phyloP scores from a whole-genome alignment of 2,113 vertebrate species.

The Amphilophus citrinellus region DNA sequence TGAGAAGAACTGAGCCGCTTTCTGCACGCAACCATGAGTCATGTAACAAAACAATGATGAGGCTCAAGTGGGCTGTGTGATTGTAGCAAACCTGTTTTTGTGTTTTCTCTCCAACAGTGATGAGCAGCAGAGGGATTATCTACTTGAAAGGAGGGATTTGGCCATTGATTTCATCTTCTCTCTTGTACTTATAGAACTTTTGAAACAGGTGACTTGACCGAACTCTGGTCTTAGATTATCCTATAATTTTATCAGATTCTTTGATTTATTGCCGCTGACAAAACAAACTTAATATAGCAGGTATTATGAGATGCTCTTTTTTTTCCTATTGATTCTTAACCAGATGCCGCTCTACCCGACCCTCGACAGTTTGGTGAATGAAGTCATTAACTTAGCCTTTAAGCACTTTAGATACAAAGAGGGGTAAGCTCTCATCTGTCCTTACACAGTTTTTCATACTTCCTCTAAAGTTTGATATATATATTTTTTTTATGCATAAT shows the following conservation, averaged over 20 bases:
- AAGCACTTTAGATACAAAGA: constrained; percentile 99
- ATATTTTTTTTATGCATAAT: not conserved
- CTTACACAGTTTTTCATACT: not conserved
- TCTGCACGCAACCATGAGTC: not conserved
- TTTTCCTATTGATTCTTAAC: constrained; percentile 48
- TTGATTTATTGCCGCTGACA: not conserved
- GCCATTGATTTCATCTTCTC: constrained; percentile 99
- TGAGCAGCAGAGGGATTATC: constrained; percentile 95
- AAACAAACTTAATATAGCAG: not conserved
- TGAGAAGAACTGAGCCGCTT: constrained; percentile 56
- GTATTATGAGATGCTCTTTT: not conserved
- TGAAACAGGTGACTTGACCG: constrained; percentile 90
- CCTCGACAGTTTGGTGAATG: constrained; percentile 93
- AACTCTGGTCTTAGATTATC: not conserved
- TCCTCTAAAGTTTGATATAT: not conserved
- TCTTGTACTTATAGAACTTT: constrained; percentile 97
- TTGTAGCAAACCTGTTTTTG: constrained; percentile 27
- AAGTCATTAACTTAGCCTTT: constrained; percentile 97
- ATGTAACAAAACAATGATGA: not conserved
- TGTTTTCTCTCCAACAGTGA: constrained; percentile 83
- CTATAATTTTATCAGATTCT: not conserved
- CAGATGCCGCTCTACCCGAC: constrained; percentile 97
- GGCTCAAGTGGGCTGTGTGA: not conserved
- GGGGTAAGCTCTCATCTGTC: constrained; percentile 84
- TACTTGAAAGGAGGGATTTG: constrained; percentile 97